Conservation (phyloP, 2,888 invertebrate genomes). For the Punctoribates punctum region DNA sequence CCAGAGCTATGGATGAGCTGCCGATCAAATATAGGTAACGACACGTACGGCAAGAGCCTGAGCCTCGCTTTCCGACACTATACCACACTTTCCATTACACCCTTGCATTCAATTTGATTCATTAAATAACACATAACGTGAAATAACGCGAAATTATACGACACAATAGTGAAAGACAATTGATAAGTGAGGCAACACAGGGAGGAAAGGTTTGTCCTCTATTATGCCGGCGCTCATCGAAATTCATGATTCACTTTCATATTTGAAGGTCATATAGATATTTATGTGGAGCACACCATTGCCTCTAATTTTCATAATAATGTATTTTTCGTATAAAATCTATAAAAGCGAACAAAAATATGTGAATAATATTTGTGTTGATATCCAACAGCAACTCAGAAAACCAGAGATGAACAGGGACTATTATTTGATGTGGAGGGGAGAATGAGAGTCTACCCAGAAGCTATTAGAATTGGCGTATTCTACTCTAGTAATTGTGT, state of each 20-base stretch:
- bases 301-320: background rate
- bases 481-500: too few relatives aligned
- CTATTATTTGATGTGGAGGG: too few relatives aligned
- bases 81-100: background rate
- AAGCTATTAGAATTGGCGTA: too few relatives aligned
- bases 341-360: background rate
- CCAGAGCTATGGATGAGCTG: background rate
- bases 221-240: background rate
- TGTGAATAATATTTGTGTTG: background rate
- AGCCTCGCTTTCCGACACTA: background rate
- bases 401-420: background rate
- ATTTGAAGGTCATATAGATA: background rate
- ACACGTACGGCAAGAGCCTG: background rate
- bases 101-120: background rate
- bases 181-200: background rate
- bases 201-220: background rate
- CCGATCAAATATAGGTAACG: background rate
- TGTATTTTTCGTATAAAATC: background rate
- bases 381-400: background rate
- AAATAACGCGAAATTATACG: background rate
- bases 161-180: background rate
- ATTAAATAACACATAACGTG: background rate
- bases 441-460: too few relatives aligned
- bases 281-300: background rate
- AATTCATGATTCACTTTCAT: conserved; percentile 10